These are phyloP conservation scores for Lanius ludovicianus DNA, from an alignment of 2,113 vertebrate genomes.

Conservation along the genomic window DNA sequence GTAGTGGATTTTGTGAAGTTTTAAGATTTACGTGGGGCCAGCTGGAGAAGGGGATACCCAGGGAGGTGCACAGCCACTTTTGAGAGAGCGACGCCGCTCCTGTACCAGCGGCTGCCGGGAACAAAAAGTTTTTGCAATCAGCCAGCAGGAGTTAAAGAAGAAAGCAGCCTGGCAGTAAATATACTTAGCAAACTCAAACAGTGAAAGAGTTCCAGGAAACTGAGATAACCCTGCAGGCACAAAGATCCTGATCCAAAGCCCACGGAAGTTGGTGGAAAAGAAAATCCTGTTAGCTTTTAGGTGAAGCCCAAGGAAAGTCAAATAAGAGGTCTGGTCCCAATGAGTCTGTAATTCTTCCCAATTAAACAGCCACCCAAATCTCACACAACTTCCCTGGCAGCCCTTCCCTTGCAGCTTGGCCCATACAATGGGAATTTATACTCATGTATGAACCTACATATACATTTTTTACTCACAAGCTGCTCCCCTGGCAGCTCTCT, in stretches of 20 bases:
- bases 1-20: neutral
- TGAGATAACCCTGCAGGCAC: conserved; percentile 42
- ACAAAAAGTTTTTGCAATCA: conserved; percentile 9
- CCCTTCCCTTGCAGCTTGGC: neutral
- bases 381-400: neutral
- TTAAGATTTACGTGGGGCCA: neutral
- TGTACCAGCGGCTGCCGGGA: neutral
- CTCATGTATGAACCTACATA: neutral
- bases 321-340: neutral
- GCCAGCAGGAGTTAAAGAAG: neutral
- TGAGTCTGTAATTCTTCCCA: neutral
- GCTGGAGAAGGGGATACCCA: neutral
- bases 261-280: neutral
- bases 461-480: neutral
- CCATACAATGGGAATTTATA: neutral
- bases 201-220: conserved; percentile 43
- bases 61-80: neutral
- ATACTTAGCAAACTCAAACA: conserved; percentile 49
- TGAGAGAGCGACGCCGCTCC: neutral
- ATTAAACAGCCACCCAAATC: neutral
- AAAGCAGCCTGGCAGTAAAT: conserved; percentile 31
- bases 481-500: neutral
- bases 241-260: conserved; percentile 37
- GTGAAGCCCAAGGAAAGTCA: neutral
- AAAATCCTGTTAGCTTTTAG: neutral